phyloP scores from a whole-genome alignment of 1,140 invertebrate genomes.

The Pantala flavescens region DNA sequence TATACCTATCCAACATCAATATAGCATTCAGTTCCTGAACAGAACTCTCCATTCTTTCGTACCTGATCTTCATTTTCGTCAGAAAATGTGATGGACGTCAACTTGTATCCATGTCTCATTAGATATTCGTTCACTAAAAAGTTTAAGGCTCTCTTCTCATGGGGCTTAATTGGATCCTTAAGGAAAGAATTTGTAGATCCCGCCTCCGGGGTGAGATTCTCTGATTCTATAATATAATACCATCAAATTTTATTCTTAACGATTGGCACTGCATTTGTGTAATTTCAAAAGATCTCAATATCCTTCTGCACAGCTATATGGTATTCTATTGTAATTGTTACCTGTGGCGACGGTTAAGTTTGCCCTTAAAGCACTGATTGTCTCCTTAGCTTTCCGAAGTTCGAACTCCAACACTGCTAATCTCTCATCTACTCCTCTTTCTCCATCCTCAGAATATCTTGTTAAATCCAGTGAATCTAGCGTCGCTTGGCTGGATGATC shows the following conservation, averaged over 20 bases:
- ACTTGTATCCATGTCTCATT: slow-evolving; percentile 66
- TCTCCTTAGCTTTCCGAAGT: slow-evolving; percentile 75
- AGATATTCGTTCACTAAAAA: slow-evolving; percentile 85
- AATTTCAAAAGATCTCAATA: too few species aligned
- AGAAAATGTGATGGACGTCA: slow-evolving; percentile 83
- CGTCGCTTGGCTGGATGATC: slow-evolving; percentile 78
- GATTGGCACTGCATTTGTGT: too few species aligned
- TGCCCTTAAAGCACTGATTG: slow-evolving; percentile 68
- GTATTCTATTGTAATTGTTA: slow-evolving; percentile 28
- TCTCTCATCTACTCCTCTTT: slow-evolving; percentile 58
- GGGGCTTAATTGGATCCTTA: slow-evolving; percentile 58
- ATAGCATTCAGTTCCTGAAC: background rate
- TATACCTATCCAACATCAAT: slow-evolving; percentile 18
- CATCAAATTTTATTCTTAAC: too few species aligned
- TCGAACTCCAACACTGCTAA: slow-evolving; percentile 84
- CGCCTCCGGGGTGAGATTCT: slow-evolving; percentile 47
- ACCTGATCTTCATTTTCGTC: slow-evolving; percentile 86
- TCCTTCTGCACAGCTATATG: too few species aligned
- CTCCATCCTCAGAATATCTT: slow-evolving; percentile 78
- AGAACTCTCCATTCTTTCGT: slow-evolving; percentile 19
- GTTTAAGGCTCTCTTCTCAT: slow-evolving; percentile 75
- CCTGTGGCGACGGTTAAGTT: slow-evolving; percentile 70
- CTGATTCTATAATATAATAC: slow-evolving; percentile 43
- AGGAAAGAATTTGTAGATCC: slow-evolving; percentile 30
- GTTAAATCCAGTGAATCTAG: slow-evolving; percentile 81